Evolutionary conservation across 2,797 vertebrate species (phyloP).

Genomic region (Rhincodon typus): DNA sequence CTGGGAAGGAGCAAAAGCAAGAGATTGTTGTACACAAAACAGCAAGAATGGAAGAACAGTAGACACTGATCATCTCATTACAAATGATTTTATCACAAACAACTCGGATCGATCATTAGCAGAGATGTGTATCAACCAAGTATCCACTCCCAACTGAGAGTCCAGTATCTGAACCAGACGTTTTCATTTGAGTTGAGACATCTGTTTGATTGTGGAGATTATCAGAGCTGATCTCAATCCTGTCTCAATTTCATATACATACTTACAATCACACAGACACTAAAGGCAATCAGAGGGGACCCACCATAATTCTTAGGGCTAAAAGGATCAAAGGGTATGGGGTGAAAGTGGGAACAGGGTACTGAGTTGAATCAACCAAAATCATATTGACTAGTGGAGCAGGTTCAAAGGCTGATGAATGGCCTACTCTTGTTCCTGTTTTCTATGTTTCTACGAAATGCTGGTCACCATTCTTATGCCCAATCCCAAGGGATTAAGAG

Average conservation of each 20-base stretch:
- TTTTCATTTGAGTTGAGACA: not conserved
- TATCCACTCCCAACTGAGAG: not conserved
- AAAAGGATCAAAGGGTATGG: no score
- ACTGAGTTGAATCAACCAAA: no score
- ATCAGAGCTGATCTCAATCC: not conserved
- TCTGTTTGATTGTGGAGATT: not conserved
- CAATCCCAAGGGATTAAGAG: not conserved
- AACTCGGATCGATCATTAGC: not conserved
- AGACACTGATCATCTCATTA: not conserved
- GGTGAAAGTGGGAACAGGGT: no score
- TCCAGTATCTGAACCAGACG: not conserved
- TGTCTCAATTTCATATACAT: not conserved
- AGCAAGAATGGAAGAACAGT: not conserved
- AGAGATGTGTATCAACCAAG: not conserved
- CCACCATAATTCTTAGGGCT: no score
- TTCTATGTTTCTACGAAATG: no score
- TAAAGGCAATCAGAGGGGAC: not conserved
- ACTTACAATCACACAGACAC: not conserved
- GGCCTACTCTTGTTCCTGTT: no score
- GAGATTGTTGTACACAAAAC: not conserved
- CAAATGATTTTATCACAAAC: not conserved
- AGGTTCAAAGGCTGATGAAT: no score
- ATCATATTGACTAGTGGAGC: no score
- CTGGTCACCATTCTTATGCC: not conserved
- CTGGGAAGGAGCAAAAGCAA: slow-evolving; percentile 50